phyloP scores from a whole-genome alignment of 2,888 invertebrate species.

The Alloscopus bannaensis region DNA sequence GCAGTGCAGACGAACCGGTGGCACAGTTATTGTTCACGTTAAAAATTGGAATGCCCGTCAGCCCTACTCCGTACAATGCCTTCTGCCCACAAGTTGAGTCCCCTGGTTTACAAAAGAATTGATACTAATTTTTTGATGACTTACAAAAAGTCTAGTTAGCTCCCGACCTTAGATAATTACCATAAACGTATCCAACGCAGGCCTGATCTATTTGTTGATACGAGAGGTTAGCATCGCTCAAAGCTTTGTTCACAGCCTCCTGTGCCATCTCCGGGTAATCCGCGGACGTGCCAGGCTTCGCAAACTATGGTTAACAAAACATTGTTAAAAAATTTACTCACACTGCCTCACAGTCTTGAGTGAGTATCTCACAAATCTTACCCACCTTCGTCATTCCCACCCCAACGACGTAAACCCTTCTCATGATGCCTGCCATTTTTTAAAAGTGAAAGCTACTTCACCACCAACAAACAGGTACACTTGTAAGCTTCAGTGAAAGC shows the following conservation, averaged over 20 bases:
- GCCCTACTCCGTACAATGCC: constrained; percentile 93
- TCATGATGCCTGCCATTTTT: constrained; percentile 61
- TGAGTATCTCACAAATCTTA: constrained; percentile 48
- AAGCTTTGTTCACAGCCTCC: constrained; percentile 92
- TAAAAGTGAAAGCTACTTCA: no score
- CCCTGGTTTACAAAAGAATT: constrained; percentile 78
- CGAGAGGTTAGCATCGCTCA: constrained; percentile 87
- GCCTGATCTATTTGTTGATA: constrained; percentile 91
- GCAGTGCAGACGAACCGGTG: constrained; percentile 94
- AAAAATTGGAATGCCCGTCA: constrained; percentile 97
- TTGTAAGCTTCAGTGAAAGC: no score
- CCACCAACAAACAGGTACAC: no score
- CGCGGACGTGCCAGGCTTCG: constrained; percentile 90
- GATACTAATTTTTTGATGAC: not conserved
- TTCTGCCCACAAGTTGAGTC: constrained; percentile 97
- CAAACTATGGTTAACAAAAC: constrained; percentile 80
- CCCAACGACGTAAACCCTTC: constrained; percentile 90
- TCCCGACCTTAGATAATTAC: constrained; percentile 74
- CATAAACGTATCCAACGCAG: constrained; percentile 94
- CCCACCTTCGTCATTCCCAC: constrained; percentile 97
- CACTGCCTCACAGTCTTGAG: not conserved
- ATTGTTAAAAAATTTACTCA: constrained; percentile 4
- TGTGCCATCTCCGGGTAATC: constrained; percentile 97
- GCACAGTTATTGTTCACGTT: constrained; percentile 99
- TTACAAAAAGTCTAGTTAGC: not conserved